Percentiles rank a stretch among this genome's conserved stretches.
These are phyloP conservation scores for Drosophila paranaensis DNA, from an alignment of 2,888 invertebrate species.

Conservation along the genomic window DNA sequence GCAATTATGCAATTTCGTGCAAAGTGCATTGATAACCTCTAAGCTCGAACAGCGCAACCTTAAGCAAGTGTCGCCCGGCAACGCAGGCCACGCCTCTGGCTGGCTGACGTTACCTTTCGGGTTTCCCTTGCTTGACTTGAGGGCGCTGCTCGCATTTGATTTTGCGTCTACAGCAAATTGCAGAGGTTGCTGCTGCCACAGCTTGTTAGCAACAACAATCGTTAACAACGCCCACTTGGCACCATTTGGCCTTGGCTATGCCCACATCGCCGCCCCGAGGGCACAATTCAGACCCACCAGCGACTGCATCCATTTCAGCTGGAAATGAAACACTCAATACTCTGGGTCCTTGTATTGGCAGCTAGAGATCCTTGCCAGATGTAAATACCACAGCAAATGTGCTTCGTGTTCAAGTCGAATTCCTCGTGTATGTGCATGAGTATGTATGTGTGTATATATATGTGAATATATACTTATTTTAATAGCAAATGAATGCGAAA, in stretches of 20 bases:
- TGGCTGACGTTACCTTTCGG: slow-evolving; percentile 34
- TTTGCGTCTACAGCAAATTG: slow-evolving; percentile 59
- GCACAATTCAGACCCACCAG: slow-evolving; percentile 33
- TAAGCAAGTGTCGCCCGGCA: slow-evolving; percentile 30
- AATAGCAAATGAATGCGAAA: slow-evolving; percentile 57
- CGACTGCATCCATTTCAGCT: slow-evolving; percentile 23
- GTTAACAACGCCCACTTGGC: slow-evolving; percentile 59
- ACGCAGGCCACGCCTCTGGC: slow-evolving; percentile 1
- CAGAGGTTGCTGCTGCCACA: slow-evolving; percentile 49
- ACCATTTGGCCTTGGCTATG: slow-evolving; percentile 59
- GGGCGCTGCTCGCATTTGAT: slow-evolving; percentile 57
- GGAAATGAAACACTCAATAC: slow-evolving; percentile 52
- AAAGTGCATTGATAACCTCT: slow-evolving; percentile 61
- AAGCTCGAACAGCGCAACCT: slow-evolving; percentile 21
- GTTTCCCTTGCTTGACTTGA: slow-evolving; percentile 48
- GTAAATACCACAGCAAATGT: slow-evolving; percentile 45
- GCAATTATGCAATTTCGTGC: slow-evolving; percentile 69
- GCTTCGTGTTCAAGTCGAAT: slow-evolving; percentile 29
- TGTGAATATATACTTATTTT: slow-evolving; percentile 31
- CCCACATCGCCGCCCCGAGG: slow-evolving; percentile 18
- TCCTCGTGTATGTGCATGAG: neutral
- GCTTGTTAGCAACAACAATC: slow-evolving; percentile 67
- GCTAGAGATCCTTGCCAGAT: slow-evolving; percentile 41
- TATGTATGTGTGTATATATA: neutral
- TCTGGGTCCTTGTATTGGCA: slow-evolving; percentile 36